Evolutionary conservation across 2,888 invertebrate species (phyloP), one percentile per base, ranked within the genome.

Genomic region (Ferdinandea cuprea): DNA sequence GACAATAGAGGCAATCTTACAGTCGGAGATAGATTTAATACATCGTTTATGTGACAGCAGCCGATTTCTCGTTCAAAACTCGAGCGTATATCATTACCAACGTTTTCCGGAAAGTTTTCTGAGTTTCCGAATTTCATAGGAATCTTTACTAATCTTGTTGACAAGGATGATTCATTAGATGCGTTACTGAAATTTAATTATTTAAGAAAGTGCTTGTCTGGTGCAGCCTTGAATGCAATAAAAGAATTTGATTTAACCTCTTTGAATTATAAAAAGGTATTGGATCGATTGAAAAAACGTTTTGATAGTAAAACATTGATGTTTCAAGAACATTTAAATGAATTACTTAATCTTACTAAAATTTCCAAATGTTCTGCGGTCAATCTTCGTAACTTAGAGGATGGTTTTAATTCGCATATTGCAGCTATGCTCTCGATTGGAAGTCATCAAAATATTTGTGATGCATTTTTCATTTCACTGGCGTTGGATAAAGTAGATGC

Each of bases 251-350:
- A 85, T 19, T 76, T 74, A 35, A 85, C 85, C 0, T 59, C 76
- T 3, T 52, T 32, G 6, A 86, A 85, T 30, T 85, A 80, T 28
- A 37, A 19, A 1, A 85, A 85, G 30, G 84, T 71, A 7, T 28
- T 85, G 9, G 72, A 66, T 0, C 50, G 71, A 13, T 61, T 85
- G 21, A 76, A 72, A 32, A 48, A 52, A 13, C 48, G 63, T 9
- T 80, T 85, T 30, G 83, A n/a, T n/a, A n/a, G n/a, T n/a, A n/a
- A n/a, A n/a, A n/a, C n/a, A 85, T 63, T 83, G 8, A 80, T 86
- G 58, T 84, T 86, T 37, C 61, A 85, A 13, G 76, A 86, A 48
- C 84, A 84, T 54, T 30, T 85, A 3, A 40, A 37, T 13, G 77
- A 68, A 6, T 25, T 85, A 6, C 69, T 80, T 40, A 21, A 68